These are phyloP conservation scores for Phasianus colchicus DNA, from an alignment of 2,113 vertebrate genomes.

Conservation along the genomic window DNA sequence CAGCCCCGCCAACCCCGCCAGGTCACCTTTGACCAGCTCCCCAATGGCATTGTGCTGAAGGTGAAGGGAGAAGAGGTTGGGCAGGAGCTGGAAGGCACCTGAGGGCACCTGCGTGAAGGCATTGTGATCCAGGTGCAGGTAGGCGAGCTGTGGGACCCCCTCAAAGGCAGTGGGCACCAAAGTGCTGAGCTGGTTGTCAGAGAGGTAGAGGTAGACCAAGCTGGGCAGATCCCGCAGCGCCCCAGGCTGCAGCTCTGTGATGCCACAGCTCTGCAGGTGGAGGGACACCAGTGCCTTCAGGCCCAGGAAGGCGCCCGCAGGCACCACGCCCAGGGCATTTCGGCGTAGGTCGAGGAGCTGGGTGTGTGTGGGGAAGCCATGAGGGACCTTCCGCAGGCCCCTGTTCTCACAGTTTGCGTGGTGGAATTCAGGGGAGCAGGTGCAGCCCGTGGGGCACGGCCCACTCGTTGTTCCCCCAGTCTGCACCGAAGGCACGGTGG, in stretches of 20 bases:
- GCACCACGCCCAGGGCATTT: slow-evolving; percentile 84
- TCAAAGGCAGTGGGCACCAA: slow-evolving; percentile 81
- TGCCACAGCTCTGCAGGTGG: slow-evolving; percentile 89
- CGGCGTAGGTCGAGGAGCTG: slow-evolving; percentile 86
- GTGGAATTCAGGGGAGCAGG: slow-evolving; percentile 78
- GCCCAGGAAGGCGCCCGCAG: slow-evolving; percentile 80
- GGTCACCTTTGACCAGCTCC: slow-evolving; percentile 72
- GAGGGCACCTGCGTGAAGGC: slow-evolving; percentile 80
- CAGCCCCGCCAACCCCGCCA: slow-evolving; percentile 76
- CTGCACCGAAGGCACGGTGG: background rate
- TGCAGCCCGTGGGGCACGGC: slow-evolving; percentile 83
- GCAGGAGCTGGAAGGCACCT: slow-evolving; percentile 81
- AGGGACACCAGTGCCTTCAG: slow-evolving; percentile 85
- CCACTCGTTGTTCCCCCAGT: background rate
- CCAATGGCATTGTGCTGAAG: slow-evolving; percentile 86
- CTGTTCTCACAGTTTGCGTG: slow-evolving; percentile 87
- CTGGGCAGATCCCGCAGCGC: slow-evolving; percentile 86
- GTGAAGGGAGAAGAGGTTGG: slow-evolving; percentile 88
- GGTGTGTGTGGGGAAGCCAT: slow-evolving; percentile 82
- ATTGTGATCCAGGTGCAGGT: slow-evolving; percentile 91
- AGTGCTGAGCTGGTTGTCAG: slow-evolving; percentile 84
- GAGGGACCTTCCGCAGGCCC: slow-evolving; percentile 83
- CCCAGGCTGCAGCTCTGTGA: slow-evolving; percentile 76
- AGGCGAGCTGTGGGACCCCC: slow-evolving; percentile 84
- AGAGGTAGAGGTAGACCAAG: slow-evolving; percentile 93